phyloP scores from a whole-genome alignment of 1,140 invertebrate species.

The Ceratoteleas bidentatus region DNA sequence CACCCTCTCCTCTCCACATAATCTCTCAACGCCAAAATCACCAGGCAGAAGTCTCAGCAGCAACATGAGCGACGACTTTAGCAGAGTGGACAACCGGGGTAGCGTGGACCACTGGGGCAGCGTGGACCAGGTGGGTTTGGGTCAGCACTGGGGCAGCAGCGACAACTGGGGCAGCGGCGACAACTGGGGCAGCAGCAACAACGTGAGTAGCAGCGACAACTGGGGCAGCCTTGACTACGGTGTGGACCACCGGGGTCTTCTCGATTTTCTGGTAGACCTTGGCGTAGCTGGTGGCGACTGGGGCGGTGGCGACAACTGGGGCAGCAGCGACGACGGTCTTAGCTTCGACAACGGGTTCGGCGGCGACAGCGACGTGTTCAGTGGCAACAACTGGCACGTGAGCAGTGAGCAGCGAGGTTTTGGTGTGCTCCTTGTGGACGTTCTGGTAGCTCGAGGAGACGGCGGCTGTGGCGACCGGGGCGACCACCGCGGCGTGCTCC shows the following conservation, averaged over 20 bases:
- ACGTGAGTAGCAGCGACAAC: slow-evolving; percentile 19
- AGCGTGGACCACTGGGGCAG: background rate
- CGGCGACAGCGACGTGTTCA: background rate
- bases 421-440: background rate
- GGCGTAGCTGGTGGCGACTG: slow-evolving; percentile 49
- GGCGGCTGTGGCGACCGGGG: background rate
- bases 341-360: background rate
- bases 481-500: background rate
- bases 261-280: slow-evolving; percentile 36
- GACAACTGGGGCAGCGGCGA: slow-evolving; percentile 1
- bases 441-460: slow-evolving; percentile 5
- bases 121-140: slow-evolving; percentile 1
- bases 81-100: background rate
- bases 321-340: background rate
- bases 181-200: slow-evolving; percentile 6
- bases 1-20: too few species aligned
- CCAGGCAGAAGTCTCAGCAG: too few species aligned
- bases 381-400: background rate
- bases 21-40: too few species aligned
- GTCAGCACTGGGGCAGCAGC: slow-evolving; percentile 24
- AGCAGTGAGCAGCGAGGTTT: background rate
- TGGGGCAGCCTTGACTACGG: slow-evolving; percentile 4
- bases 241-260: slow-evolving; percentile 2
- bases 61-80: background rate
- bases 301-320: slow-evolving; percentile 18